phyloP scores from a whole-genome alignment of 2,113 vertebrate genomes.

The Nyctibius bracteatus region DNA sequence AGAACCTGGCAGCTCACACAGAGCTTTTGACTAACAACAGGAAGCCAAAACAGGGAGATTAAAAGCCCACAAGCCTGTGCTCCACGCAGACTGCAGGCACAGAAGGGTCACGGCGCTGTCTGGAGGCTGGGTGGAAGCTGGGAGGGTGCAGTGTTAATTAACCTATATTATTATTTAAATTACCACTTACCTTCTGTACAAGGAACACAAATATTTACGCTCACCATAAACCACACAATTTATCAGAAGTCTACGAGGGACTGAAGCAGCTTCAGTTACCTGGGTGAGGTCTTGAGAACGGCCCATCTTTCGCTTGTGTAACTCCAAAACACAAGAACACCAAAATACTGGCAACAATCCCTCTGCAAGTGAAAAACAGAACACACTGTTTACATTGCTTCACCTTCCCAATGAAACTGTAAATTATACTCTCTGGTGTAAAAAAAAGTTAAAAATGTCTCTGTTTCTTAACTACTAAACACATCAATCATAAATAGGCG shows the following conservation, averaged over 20 bases:
- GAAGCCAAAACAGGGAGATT: background rate
- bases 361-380: slow-evolving; percentile 78
- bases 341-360: slow-evolving; percentile 95
- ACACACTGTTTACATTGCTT: background rate
- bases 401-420: background rate
- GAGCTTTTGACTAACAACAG: background rate
- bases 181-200: background rate
- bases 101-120: background rate
- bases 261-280: slow-evolving; percentile 74
- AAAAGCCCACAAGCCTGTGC: too few relatives aligned
- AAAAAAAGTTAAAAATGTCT: rapidly evolving
- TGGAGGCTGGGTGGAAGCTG: background rate
- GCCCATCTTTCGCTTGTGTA: slow-evolving; percentile 98
- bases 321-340: slow-evolving; percentile 98
- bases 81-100: background rate
- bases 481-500: rapidly evolving
- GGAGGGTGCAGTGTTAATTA: background rate
- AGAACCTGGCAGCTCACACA: background rate
- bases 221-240: background rate
- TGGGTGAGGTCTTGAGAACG: slow-evolving; percentile 96
- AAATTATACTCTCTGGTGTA: background rate
- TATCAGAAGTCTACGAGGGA: rapidly evolving
- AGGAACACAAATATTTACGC: background rate
- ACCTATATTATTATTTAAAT: background rate
- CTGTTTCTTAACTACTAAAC: background rate